Conservation (phyloP, 2,797 vertebrate genomes). For the Oryzias sinensis region DNA sequence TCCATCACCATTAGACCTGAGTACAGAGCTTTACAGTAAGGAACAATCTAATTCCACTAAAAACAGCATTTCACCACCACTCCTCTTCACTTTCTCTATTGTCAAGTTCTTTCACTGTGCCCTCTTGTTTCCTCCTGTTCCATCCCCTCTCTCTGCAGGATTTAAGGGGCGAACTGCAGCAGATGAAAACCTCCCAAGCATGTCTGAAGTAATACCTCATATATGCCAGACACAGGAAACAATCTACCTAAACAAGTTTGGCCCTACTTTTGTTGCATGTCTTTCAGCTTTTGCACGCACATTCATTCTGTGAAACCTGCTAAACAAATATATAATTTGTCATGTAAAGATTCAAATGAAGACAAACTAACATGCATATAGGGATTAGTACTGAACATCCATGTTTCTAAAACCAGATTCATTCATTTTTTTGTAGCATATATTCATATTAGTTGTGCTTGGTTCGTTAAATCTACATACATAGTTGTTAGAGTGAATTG, state of each 20-base stretch:
- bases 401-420: no score
- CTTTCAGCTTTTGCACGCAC: slow-evolving; percentile 18
- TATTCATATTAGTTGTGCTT: no score
- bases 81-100: slow-evolving; percentile 53
- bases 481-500: no score
- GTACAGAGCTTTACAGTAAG: slow-evolving; percentile 62
- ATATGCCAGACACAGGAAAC: slow-evolving; percentile 31
- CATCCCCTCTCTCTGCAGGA: slow-evolving; percentile 51
- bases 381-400: no score
- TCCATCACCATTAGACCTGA: slow-evolving; percentile 73
- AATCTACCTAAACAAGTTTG: slow-evolving; percentile 48
- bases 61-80: slow-evolving; percentile 52
- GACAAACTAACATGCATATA: no score
- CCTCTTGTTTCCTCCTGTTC: slow-evolving; percentile 43
- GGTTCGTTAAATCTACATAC: no score
- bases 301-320: no score
- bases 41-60: slow-evolving; percentile 75
- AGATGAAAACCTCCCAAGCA: slow-evolving; percentile 73
- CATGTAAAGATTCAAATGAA: no score
- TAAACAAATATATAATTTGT: no score
- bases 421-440: no score
- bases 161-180: slow-evolving; percentile 66
- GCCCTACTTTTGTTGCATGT: slow-evolving; percentile 23
- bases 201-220: slow-evolving; percentile 71
- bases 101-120: slow-evolving; percentile 39